Evolutionary conservation across 2,113 vertebrate species (phyloP).

Genomic region (Campylorhamphus procurvoides): DNA sequence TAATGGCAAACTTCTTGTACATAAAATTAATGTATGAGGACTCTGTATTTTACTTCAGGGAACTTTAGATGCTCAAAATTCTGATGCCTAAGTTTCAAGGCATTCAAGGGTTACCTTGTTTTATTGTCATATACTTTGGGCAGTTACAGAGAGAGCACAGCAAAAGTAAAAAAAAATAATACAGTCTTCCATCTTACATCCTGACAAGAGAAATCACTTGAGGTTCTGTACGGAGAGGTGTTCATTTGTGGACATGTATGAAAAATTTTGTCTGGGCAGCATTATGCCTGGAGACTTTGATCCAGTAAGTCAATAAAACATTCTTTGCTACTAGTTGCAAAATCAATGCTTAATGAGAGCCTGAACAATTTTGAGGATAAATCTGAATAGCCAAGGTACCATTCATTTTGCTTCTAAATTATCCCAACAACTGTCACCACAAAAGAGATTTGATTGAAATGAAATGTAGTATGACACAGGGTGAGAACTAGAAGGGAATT

Average conservation of each 20-base stretch:
- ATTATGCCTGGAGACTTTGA: background rate
- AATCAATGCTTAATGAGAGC: background rate
- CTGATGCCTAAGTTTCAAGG: background rate
- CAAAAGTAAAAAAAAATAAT: background rate
- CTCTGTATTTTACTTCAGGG: background rate
- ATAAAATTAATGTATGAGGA: background rate
- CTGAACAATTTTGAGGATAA: background rate
- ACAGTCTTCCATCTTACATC: background rate
- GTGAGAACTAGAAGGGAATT: background rate
- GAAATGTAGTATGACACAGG: background rate
- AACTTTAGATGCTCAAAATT: background rate
- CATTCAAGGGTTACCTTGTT: background rate
- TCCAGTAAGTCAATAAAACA: background rate
- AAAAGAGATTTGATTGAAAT: background rate
- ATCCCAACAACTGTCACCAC: background rate
- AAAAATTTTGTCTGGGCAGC: background rate
- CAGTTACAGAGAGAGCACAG: background rate
- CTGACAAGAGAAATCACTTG: fast-evolving
- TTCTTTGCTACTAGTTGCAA: background rate
- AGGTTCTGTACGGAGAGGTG: background rate
- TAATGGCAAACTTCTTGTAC: background rate
- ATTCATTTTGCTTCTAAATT: background rate
- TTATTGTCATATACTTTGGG: background rate
- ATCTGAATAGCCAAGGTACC: background rate
- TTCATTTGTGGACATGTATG: background rate